Evolutionary conservation across 1,140 invertebrate genomes (phyloP), one percentile per base, ranked within the genome.

Genomic region (Drosophila seguyi): DNA sequence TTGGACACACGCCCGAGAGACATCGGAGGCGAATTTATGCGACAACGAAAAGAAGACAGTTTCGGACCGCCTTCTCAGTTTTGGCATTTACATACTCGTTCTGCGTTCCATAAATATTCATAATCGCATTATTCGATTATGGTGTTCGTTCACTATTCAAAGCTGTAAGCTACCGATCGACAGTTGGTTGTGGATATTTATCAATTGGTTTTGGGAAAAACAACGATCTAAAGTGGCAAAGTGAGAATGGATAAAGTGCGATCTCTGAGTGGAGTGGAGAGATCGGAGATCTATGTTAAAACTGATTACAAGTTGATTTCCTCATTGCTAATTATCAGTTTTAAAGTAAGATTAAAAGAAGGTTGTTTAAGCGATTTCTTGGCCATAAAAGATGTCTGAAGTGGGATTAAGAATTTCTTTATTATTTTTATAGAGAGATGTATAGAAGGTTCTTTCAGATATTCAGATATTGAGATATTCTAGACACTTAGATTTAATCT

Each of bases 41-140:
- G 45, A 44, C 36, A 29, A 11, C 56, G 34, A 65, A 65, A 25
- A 18, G 7, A 57, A 58, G 45, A 75, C 31, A 31, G 47, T 34
- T 58, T 25, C 29, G 31, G 34, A 10, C 38, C 27, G 31, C 22
- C 18, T 16, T 25, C 36, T 20, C 13, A 50, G 36, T 27, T 39
- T 60, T 68, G 25, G 31, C 47, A 68, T 77, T 77, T 77, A 77
- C 73, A 77, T 76, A 76, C 53, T 41, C 73, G 62, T 42, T 75
- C 47, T 22, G 3, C 6, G 18, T 22, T 16, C 27, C 7, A 27
- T 72, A 29, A 48, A 72, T 72, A 72, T 72, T 72, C 36, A 72
- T 57, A 72, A 57, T 71, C 68, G 68, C 18, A 41, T 72, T 72
- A 72, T 69, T 72, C 68, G 61, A 69, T 69, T 56, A 68, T 68